These are phyloP conservation scores for Sialis lutaria DNA, from an alignment of 2,888 invertebrate species.

Conservation along the genomic window DNA sequence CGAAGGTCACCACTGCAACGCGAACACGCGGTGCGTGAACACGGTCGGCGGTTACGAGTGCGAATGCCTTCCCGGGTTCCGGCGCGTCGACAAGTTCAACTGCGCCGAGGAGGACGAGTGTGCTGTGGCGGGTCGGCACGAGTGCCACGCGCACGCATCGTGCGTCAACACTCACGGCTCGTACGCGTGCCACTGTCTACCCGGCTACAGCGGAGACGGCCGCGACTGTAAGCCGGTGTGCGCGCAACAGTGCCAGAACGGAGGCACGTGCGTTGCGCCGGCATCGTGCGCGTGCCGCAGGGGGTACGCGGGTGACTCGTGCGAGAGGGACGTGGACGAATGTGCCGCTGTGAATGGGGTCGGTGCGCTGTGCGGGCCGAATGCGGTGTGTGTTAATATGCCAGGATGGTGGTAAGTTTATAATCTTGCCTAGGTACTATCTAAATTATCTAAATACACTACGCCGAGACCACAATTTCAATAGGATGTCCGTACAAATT, in stretches of 20 bases:
- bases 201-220: slow-evolving; percentile 64
- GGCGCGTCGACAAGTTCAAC: slow-evolving; percentile 58
- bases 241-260: slow-evolving; percentile 63
- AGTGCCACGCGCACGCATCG: slow-evolving; percentile 56
- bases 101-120: slow-evolving; percentile 73
- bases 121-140: slow-evolving; percentile 45
- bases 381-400: slow-evolving; percentile 70
- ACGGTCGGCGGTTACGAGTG: slow-evolving; percentile 68
- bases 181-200: slow-evolving; percentile 54
- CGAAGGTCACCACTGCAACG: slow-evolving; percentile 71
- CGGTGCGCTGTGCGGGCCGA: slow-evolving; percentile 53
- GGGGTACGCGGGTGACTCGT: slow-evolving; percentile 67
- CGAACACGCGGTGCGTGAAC: slow-evolving; percentile 70
- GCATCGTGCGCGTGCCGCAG: slow-evolving; percentile 61
- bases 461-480: no score
- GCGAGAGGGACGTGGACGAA: slow-evolving; percentile 78
- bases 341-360: slow-evolving; percentile 50
- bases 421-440: no score
- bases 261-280: slow-evolving; percentile 62
- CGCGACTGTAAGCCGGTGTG: slow-evolving; percentile 64
- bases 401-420: slow-evolving; percentile 59
- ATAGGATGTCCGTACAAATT: no score
- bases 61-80: slow-evolving; percentile 66
- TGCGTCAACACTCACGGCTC: slow-evolving; percentile 72
- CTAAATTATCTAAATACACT: no score